phyloP scores from a whole-genome alignment of 1,140 invertebrate species.

The Akabosia matsudoensis region DNA sequence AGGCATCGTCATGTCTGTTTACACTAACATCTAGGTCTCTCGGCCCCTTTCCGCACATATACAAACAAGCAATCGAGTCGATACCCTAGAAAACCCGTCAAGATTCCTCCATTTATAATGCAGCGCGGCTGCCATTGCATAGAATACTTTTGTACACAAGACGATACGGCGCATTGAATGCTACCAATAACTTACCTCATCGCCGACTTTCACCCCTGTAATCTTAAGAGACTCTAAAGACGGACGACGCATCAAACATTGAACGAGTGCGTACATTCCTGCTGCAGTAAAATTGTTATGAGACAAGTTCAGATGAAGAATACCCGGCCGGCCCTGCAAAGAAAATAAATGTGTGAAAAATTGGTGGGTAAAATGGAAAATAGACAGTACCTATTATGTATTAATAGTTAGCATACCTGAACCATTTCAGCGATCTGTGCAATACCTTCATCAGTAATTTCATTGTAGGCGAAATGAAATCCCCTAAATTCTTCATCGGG shows the following conservation, averaged over 20 bases:
- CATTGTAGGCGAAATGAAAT: slow-evolving; percentile 17
- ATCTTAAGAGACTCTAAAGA: slow-evolving; percentile 7
- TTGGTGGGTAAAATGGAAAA: too few relatives aligned
- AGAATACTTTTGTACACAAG: background rate
- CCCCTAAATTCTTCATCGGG: background rate
- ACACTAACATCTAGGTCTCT: slow-evolving; percentile 9
- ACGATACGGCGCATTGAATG: background rate
- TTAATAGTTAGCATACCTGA: background rate
- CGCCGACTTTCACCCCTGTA: background rate
- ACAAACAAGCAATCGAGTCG: background rate
- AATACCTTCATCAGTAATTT: slow-evolving; percentile 4
- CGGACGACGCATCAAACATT: background rate
- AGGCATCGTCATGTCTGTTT: slow-evolving; percentile 1
- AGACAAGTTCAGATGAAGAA: background rate
- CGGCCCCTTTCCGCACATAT: slow-evolving; percentile 4
- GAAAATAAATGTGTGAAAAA: background rate
- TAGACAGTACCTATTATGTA: too few relatives aligned
- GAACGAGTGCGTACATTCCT: background rate
- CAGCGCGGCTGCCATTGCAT: too few relatives aligned
- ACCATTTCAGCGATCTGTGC: background rate
- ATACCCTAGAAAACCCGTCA: background rate
- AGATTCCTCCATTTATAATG: background rate
- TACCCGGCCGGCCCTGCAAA: background rate
- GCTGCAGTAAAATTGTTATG: slow-evolving; percentile 6
- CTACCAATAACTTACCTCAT: background rate